Base-by-base conservation (phyloP, 2,113 vertebrate genomes). In the Dunckerocampus dactyliophorus region DNA sequence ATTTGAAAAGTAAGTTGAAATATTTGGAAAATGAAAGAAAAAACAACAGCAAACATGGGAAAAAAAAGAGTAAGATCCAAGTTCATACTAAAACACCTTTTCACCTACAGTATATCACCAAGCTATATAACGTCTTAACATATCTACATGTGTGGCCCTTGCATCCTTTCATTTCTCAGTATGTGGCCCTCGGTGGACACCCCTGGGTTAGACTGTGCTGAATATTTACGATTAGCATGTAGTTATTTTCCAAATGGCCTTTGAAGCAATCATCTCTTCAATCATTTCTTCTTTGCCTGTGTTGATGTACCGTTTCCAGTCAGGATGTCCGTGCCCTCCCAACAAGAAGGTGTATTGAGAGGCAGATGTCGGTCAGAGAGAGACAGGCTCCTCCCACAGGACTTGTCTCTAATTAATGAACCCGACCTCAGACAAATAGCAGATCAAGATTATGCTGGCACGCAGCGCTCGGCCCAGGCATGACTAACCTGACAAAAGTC, bases 371-470 rank as follows among this genome's bases (percentile, higher is more conserved):
- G 53, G 85, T 80, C 81, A 77, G 83, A 82, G 78, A 75, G 77
- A 80, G 79, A 71, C 72, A 76, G 79, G 75, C 80, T 53, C 84
- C 81, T 87, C 87, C 87, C 86, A 69, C 54, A 77, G 80, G 84
- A 88, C 71, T 62, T 69, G 67, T 85, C 69, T 91, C 80, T 89
- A 91, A 92, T 91, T 92, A 90, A 90, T 90, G 84, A 91, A 88
- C 78, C 79, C 81, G 70, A 87, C 84, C 85, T 75, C 77, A 72
- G 77, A 89, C 87, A 90, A 87, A 86, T 78, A 82, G 76, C 78
- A 80, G 82, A 82, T 77, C 69, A 55, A 62, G 64, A 74, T 56
- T 77, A 70, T 68, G 77, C 85, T 81, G 80, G 84, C 77, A 82
- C 80, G 81, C 73, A 75, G 73, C 61, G 67, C 75, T 22, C 42